Conservation (phyloP, 2,888 invertebrate genomes). For the Aleiodes leptofemur region DNA sequence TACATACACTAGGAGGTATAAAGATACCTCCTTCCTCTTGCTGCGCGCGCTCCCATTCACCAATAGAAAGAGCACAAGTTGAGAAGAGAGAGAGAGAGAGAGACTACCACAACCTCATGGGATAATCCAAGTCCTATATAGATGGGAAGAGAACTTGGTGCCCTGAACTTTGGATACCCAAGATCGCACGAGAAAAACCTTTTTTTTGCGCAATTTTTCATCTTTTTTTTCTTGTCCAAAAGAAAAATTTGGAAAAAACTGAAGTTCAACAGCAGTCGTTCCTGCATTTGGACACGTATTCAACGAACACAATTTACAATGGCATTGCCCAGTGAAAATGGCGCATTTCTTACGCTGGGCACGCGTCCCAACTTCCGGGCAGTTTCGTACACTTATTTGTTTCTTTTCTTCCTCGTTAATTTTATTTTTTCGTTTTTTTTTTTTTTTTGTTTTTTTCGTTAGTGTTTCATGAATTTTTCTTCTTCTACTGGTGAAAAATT, state of each 20-base stretch:
- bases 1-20: too few species aligned
- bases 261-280: too few species aligned
- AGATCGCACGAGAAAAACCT: neutral
- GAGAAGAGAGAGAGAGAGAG: too few species aligned
- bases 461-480: slow-evolving; percentile 4
- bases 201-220: neutral
- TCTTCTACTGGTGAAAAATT: neutral
- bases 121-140: slow-evolving; percentile 30
- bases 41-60: slow-evolving; percentile 31
- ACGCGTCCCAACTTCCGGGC: slow-evolving; percentile 42
- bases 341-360: slow-evolving; percentile 44
- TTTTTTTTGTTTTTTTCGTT: too few species aligned
- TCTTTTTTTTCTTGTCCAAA: neutral
- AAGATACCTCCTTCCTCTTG: slow-evolving; percentile 1
- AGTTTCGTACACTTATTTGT: slow-evolving; percentile 2
- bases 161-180: neutral
- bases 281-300: slow-evolving; percentile 27
- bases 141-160: neutral
- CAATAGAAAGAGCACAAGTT: slow-evolving; percentile 6
- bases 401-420: slow-evolving; percentile 17
- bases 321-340: slow-evolving; percentile 36
- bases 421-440: neutral
- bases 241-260: neutral
- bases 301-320: slow-evolving; percentile 38
- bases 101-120: slow-evolving; percentile 32